Conservation (phyloP, 2,888 invertebrate genomes). For the Bellardia pandia region DNA sequence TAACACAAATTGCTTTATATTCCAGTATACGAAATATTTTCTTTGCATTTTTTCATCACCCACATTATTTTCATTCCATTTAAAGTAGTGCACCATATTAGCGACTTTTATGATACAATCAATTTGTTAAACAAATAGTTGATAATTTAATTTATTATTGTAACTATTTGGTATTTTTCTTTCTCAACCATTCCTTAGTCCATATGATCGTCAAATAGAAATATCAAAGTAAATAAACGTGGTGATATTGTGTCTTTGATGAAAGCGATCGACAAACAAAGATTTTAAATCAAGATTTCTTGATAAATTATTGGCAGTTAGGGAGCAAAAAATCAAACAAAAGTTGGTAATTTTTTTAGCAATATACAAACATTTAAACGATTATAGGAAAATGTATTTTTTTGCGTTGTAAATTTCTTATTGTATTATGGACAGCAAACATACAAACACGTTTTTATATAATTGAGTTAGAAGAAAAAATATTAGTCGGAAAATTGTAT, state of each 20-base stretch:
- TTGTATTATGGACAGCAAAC: neutral
- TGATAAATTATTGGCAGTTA: constrained; percentile 60
- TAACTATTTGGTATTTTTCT: constrained; percentile 11
- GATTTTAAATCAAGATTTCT: constrained; percentile 60
- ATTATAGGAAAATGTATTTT: constrained; percentile 47
- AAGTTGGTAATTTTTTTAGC: neutral
- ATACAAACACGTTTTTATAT: constrained; percentile 21
- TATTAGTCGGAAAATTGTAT: constrained; percentile 3
- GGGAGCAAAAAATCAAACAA: constrained; percentile 32
- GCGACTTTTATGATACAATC: neutral
- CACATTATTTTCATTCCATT: neutral
- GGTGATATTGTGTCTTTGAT: constrained; percentile 37
- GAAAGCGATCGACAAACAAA: constrained; percentile 38
- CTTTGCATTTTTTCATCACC: neutral
- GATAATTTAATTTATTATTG: constrained; percentile 43
- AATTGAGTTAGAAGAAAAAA: constrained; percentile 14
- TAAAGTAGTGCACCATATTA: constrained; percentile 13
- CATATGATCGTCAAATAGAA: constrained; percentile 47
- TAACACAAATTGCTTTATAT: neutral
- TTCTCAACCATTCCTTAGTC: neutral
- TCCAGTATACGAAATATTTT: neutral
- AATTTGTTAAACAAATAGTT: constrained; percentile 33
- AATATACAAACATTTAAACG: constrained; percentile 1
- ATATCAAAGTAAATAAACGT: constrained; percentile 60
- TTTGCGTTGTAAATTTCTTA: constrained; percentile 36